Conservation (phyloP, 2,888 invertebrate genomes). For the Ophion slaviceki region DNA sequence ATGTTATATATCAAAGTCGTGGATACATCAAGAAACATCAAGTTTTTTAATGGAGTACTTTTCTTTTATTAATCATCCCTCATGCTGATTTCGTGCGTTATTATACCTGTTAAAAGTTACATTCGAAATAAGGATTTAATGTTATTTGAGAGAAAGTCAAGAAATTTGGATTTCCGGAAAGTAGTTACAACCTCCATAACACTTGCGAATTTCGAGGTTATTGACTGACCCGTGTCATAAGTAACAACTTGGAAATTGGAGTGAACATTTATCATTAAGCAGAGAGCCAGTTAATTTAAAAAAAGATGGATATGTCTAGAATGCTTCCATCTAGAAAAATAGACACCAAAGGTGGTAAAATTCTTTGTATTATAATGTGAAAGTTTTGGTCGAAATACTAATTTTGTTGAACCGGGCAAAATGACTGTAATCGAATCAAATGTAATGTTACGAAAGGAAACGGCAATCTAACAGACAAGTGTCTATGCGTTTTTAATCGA, state of each 20-base stretch:
- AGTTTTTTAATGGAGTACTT: neutral
- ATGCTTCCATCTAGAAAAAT: neutral
- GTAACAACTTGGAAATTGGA: neutral
- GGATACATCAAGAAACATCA: neutral
- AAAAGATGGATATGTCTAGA: neutral
- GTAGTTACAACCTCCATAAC: neutral
- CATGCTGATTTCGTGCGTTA: too few relatives aligned
- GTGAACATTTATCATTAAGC: neutral
- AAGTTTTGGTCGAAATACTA: neutral
- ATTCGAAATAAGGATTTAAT: neutral
- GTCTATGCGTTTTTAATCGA: too few relatives aligned
- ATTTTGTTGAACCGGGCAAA: neutral
- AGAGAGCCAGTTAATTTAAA: neutral
- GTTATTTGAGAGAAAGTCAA: constrained; percentile 24
- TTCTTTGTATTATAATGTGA: neutral
- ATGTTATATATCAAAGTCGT: neutral
- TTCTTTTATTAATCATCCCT: too few relatives aligned
- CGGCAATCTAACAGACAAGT: neutral
- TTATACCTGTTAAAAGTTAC: neutral
- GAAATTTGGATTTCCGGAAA: constrained; percentile 13
- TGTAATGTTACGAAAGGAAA: neutral
- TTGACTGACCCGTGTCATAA: neutral
- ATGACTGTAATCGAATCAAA: neutral
- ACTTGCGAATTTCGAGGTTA: constrained; percentile 3
- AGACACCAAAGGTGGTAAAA: neutral